Evolutionary conservation across 2,888 invertebrate species (phyloP).

Genomic region (Lycocerus yunnanus): DNA sequence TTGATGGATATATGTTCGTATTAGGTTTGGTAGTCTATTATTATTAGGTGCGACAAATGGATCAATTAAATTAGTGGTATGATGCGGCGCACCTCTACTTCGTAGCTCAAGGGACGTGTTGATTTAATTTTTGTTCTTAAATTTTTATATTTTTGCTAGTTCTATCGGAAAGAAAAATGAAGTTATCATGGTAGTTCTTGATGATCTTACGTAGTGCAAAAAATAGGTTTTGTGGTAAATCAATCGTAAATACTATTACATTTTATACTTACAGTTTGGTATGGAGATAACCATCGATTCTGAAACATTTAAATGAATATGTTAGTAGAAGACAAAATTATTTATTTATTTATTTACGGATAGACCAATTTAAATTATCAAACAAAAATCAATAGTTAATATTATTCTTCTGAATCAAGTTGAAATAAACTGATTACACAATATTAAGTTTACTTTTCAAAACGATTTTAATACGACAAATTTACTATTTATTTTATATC

Average conservation of each 20-base stretch:
- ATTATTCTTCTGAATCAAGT: no score
- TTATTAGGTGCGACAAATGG: constrained; percentile 44
- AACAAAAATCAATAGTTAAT: no score
- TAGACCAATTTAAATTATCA: no score
- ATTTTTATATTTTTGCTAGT: constrained; percentile 35
- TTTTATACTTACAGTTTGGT: not conserved
- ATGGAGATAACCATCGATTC: not conserved
- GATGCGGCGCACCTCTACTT: constrained; percentile 35
- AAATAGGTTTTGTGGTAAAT: not conserved
- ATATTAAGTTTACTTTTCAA: no score
- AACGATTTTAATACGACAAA: no score
- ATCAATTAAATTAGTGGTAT: constrained; percentile 47
- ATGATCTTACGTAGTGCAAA: not conserved
- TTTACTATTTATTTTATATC: no score
- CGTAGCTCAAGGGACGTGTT: constrained; percentile 30
- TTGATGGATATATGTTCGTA: constrained; percentile 23
- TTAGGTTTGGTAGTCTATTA: constrained; percentile 38
- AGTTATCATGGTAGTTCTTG: constrained; percentile 25
- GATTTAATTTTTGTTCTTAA: constrained; percentile 37
- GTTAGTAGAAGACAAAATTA: no score
- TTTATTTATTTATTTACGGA: no score
- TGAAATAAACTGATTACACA: no score
- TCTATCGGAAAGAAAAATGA: not conserved
- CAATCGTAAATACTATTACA: not conserved
- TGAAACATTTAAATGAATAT: not conserved